Evolutionary conservation across 2,113 vertebrate species (phyloP), one percentile per base, ranked within the genome.

Genomic region (Ramphastos sulfuratus): DNA sequence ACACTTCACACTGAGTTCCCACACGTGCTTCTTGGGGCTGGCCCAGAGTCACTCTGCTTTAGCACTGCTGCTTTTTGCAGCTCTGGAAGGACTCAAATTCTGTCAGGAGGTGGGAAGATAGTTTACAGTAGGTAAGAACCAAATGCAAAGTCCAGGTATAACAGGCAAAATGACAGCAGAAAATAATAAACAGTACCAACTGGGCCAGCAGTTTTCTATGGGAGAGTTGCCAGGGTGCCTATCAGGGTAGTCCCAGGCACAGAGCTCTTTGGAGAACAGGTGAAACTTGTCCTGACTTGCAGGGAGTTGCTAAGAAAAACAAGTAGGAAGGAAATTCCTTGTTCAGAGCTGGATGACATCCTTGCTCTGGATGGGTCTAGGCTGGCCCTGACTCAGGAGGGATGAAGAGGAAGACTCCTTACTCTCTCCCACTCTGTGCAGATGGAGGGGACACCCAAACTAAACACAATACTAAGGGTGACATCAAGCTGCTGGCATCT

Each of bases 401-500:
- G 12, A 8, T 1, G 4, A 61, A 33, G 12, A 30, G 58, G 24
- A 39, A 5, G 13, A 31, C 25, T 64, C 4, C 0, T 63, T 65
- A 33, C 59, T 46, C 35, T 50, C 19, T 44, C 33, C 48, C 15
- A 35, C 6, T 13, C 30, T 77, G 11, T 30, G 33, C 52, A 77
- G 74, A 48, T 8, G 52, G 73, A 59, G 25, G 64, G 23, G 18
- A 44, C 1, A 0, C 0, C 0, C 12, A 67, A 55, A 27, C 42
- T 10, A 31, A 73, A 23, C 9, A 74, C 78, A 87, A 30, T 2
- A 25, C 25, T 54, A 39, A 17, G 15, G 31, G 39, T 69, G 72
- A 48, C 30, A 44, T 15, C n/a, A 35, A 52, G 78, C 12, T 10
- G 44, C 7, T 14, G 10, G 18, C 16, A 31, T 10, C 8, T 31